phyloP scores from a whole-genome alignment of 2,797 vertebrate species.

The Rhinichthys osculus region DNA sequence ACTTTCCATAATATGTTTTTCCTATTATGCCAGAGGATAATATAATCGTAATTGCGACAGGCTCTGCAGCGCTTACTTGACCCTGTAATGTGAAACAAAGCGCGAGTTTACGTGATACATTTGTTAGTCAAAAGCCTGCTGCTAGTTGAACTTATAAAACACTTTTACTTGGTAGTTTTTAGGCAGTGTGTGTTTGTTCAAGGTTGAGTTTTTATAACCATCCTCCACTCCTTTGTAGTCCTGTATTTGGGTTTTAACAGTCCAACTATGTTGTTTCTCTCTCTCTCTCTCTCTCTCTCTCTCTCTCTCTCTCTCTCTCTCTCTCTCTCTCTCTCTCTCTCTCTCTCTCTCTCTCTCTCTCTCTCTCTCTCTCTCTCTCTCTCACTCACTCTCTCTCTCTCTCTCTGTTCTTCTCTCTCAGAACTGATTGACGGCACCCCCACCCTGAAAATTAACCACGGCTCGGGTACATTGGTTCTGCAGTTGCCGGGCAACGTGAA shows the following conservation, averaged over 20 bases:
- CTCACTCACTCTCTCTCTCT: not conserved
- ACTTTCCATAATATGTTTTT: slow-evolving; percentile 72
- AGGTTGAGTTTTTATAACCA: slow-evolving; percentile 7
- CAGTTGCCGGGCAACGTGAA: slow-evolving; percentile 88
- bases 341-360: too few species aligned
- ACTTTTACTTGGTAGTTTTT: not conserved
- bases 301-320: slow-evolving; percentile 2
- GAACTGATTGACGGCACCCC: slow-evolving; percentile 85
- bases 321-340: slow-evolving; percentile 26
- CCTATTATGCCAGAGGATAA: slow-evolving; percentile 57
- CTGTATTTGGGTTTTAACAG: not conserved
- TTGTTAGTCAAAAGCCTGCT: not conserved
- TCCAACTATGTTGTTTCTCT: not conserved
- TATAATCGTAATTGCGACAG: slow-evolving; percentile 49
- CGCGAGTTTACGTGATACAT: not conserved
- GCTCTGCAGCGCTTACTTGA: slow-evolving; percentile 41
- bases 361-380: too few species aligned
- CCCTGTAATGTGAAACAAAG: slow-evolving; percentile 34
- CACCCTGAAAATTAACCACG: slow-evolving; percentile 87
- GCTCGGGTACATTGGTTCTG: slow-evolving; percentile 82
- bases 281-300: too few species aligned
- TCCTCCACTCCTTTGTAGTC: not conserved
- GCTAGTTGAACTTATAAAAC: not conserved
- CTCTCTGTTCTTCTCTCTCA: slow-evolving; percentile 60
- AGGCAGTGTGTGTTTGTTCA: not conserved